A percentile compares a stretch with the other conserved stretches of the same genome.
Conservation (phyloP, 2,113 vertebrate species). For the Epinephelus fuscoguttatus region DNA sequence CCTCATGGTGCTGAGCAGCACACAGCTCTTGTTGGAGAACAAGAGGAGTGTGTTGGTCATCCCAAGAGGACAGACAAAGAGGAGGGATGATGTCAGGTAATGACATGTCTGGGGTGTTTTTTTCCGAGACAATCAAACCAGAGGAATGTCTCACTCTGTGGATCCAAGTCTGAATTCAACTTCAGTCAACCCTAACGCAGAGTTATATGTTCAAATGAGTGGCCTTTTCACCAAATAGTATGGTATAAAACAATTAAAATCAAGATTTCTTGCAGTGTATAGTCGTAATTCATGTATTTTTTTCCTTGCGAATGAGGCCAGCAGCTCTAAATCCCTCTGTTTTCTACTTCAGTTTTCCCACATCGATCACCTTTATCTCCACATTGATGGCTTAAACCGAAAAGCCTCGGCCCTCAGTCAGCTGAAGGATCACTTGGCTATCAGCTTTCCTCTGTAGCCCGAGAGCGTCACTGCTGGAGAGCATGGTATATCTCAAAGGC, state of each 20-base stretch:
- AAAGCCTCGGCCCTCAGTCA: constrained; percentile 57
- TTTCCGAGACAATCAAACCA: constrained; percentile 59
- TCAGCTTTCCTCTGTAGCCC: constrained; percentile 67
- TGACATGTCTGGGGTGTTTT: constrained; percentile 56
- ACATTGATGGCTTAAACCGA: constrained; percentile 52
- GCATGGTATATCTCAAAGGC: constrained; percentile 73
- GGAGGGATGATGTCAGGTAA: constrained; percentile 77
- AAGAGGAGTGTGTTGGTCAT: constrained; percentile 66
- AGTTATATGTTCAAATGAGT: constrained; percentile 9
- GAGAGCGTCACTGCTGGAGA: constrained; percentile 66
- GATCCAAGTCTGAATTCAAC: constrained; percentile 36
- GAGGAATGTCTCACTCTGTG: constrained; percentile 70
- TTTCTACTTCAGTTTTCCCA: constrained; percentile 56
- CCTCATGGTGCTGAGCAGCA: constrained; percentile 62
- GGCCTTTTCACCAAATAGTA: background rate
- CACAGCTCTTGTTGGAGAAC: constrained; percentile 70
- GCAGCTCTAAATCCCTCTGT: constrained; percentile 45
- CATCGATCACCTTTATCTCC: constrained; percentile 64
- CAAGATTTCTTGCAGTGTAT: background rate
- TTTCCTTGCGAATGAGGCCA: constrained; percentile 42
- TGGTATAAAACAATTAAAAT: background rate
- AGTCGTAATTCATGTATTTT: background rate
- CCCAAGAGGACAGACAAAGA: constrained; percentile 60
- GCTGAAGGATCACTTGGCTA: constrained; percentile 70
- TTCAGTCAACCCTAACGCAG: background rate